These are phyloP conservation scores for Aphodius sticticus DNA, from an alignment of 2,888 invertebrate genomes.

Conservation along the genomic window DNA sequence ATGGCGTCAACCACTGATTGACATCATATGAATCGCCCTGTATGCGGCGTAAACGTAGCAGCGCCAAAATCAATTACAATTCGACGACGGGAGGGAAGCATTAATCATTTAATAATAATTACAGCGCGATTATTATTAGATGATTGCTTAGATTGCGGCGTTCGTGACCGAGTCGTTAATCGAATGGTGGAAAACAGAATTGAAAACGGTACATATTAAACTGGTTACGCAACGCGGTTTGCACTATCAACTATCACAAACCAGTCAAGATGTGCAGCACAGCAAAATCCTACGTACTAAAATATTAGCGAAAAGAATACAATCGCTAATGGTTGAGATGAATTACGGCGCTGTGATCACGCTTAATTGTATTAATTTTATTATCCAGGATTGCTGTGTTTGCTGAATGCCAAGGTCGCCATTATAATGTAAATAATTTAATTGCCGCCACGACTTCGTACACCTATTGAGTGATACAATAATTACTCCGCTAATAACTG, in stretches of 20 bases:
- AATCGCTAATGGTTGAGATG: not conserved
- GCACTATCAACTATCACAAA: not conserved
- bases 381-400: not conserved
- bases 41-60: not conserved
- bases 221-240: not conserved
- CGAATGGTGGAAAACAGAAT: not conserved
- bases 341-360: not conserved
- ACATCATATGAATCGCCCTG: not conserved
- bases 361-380: not conserved
- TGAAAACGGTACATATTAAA: conserved; percentile 4
- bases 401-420: not conserved
- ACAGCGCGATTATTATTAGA: not conserved
- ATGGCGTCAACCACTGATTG: no score
- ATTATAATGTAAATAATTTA: not conserved
- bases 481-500: not conserved
- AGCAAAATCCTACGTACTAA: not conserved
- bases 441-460: not conserved
- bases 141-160: not conserved
- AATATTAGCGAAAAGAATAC: not conserved
- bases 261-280: not conserved
- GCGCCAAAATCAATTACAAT: not conserved
- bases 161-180: not conserved
- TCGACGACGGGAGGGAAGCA: not conserved
- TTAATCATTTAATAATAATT: not conserved
- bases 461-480: not conserved